Evolutionary conservation across 2,113 vertebrate genomes (phyloP).

Genomic region (Bucco capensis): DNA sequence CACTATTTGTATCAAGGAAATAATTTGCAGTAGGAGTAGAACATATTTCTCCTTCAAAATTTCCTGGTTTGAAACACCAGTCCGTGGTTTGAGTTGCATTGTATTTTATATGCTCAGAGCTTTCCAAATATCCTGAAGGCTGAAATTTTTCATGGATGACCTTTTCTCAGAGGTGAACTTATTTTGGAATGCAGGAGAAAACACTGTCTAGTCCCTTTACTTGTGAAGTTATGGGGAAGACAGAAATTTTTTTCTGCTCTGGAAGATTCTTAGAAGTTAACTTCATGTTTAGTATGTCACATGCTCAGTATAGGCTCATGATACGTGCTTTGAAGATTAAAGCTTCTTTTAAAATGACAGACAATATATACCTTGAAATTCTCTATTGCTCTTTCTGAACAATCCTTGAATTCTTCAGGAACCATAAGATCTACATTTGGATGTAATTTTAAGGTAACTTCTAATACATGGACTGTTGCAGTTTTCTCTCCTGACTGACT

Average conservation of each 20-base stretch:
- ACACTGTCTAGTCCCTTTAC: neutral
- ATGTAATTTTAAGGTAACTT: neutral
- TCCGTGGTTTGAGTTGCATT: neutral
- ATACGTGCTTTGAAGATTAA: neutral
- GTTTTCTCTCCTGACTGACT: neutral
- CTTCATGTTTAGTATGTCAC: neutral
- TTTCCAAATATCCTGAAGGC: neutral
- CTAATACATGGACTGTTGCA: neutral
- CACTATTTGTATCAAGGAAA: neutral
- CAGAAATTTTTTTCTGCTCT: neutral
- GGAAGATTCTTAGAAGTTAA: neutral
- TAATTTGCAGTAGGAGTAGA: neutral
- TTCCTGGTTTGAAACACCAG: neutral
- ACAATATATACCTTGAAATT: neutral
- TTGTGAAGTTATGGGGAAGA: neutral
- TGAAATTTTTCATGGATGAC: neutral
- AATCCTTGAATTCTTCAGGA: neutral
- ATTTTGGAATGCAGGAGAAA: neutral
- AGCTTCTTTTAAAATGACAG: neutral
- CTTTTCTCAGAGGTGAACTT: neutral
- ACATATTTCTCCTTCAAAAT: neutral
- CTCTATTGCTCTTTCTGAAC: neutral
- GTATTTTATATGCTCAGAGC: neutral
- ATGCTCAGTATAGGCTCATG: neutral
- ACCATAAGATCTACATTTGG: neutral